These are phyloP conservation scores for Acleris literana DNA, from an alignment of 2,888 invertebrate species.

Conservation along the genomic window DNA sequence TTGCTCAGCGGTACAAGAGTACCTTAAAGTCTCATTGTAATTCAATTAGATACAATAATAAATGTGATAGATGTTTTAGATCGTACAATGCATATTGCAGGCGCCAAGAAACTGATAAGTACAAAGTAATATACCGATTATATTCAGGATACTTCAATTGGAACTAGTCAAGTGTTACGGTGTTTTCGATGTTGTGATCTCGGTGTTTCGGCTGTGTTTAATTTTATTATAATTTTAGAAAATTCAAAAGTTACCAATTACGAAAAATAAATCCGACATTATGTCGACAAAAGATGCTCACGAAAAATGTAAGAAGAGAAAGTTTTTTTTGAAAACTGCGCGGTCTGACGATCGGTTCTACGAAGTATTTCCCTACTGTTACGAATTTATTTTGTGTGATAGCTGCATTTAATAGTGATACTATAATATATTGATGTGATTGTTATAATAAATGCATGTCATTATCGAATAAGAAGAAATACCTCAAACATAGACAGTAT, in stretches of 20 bases:
- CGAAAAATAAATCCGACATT: slow-evolving; percentile 16
- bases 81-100: slow-evolving; percentile 27
- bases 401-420: slow-evolving; percentile 41
- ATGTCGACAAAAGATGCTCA: slow-evolving; percentile 7
- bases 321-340: slow-evolving; percentile 21
- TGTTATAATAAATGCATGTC: slow-evolving; percentile 42
- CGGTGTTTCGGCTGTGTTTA: slow-evolving; percentile 75
- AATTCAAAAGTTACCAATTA: slow-evolving; percentile 30
- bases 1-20: slow-evolving; percentile 48
- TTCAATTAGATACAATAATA: slow-evolving; percentile 45
- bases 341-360: slow-evolving; percentile 18
- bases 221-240: slow-evolving; percentile 45
- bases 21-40: slow-evolving; percentile 43
- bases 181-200: slow-evolving; percentile 59
- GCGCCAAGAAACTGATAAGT: slow-evolving; percentile 27
- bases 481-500: slow-evolving; percentile 58
- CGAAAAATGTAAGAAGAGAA: slow-evolving; percentile 2
- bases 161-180: slow-evolving; percentile 57
- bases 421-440: slow-evolving; percentile 38
- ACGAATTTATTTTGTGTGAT: slow-evolving; percentile 47
- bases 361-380: slow-evolving; percentile 31
- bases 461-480: slow-evolving; percentile 55
- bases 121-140: slow-evolving; percentile 26
- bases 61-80: slow-evolving; percentile 51
- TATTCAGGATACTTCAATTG: slow-evolving; percentile 39